Base-by-base conservation (phyloP, 2,888 invertebrate species). In the Lasioglossum villosulum region DNA sequence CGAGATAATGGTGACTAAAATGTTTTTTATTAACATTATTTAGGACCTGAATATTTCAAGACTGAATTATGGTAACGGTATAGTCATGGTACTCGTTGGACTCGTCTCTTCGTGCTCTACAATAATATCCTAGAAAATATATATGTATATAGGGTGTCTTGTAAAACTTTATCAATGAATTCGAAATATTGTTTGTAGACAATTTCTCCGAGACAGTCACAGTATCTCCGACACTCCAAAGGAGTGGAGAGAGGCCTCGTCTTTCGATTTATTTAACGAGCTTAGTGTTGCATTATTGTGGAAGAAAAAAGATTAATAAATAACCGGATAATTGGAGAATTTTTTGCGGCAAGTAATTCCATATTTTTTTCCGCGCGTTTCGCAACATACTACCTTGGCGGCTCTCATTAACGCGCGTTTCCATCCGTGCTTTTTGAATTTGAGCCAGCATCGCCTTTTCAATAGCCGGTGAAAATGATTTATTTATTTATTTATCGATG, bases 381-480 rank as follows among this genome's bases (percentile, higher is more conserved):
- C n/a, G 19, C 5, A 12, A 37, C 52, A 19, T 19, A 48, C 14
- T 52, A 8, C 8, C 45, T 42, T 71, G 56, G 52, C 30, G 23
- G 6, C 56, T 39, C 63, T 84, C 78, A 80, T 78, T 78, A 78
- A 63, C 45, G n/a, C 45, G 66, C 42, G 39, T 59, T 76, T 83
- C 45, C 72, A 27, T 75, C 78, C 79, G 37, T 56, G 71, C 75
- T 45, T 19, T 72, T 37, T 45, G 66, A 23, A 48, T 48, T 66
- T 68, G 39, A 27, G 42, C 66, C 75, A 27, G 37, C 63, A 19
- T n/a, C 39, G 27, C 16, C 42, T 72, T 73, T 59, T 63, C 1
- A 14, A 34, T 23, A 63, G 27, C 42, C 8, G 23, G 23, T 42
- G 52, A 34, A 78, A n/a, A n/a, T 82, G 75, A 82, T 71, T 78